Base-by-base conservation (phyloP, 2,888 invertebrate species). In the Patella caerulea region DNA sequence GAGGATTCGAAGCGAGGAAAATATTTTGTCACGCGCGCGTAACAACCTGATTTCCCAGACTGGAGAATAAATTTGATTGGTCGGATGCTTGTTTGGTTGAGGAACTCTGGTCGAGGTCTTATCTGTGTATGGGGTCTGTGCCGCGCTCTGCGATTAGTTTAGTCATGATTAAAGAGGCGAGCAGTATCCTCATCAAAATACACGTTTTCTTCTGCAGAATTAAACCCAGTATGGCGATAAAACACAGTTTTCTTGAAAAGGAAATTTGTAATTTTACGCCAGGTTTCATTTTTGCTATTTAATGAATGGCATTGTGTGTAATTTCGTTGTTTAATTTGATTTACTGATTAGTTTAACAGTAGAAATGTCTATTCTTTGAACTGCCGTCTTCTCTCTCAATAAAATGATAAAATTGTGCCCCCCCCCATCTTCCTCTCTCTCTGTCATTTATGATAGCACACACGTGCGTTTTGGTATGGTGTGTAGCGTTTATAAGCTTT, bases 211-310 rank as follows among this genome's bases (percentile, higher is more conserved):
- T 65, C 65, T 65, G 65, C 65, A 65, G 24, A 65, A 65, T 65
- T 65, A 65, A 65, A 65, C 65, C 19, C 65, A 65, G 14, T 65
- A 24, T 65, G 65, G 24, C 24, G 65, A 65, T 65, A 19, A 65
- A 65, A 65, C 65, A 65, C 65, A 65, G 24, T 19, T 19, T 65
- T 65, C 65, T 65, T 65, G 19, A 24, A 19, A 65, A 78, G 78
- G 78, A 80, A 80, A 80, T 80, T 80, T 80, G 78, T 80, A 80
- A 80, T 80, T 80, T 80, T 71, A 77, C 77, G 78, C 80, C 14
- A 24, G 24, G 65, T 65, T 65, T 65, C 19, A 65, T 65, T 24
- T 65, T 65, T 65, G 65, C 15, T 65, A 24, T 24, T 65, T 65
- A 65, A 65, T 65, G 65, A 65, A 65, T 65, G 19, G 24, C 65